Conservation (phyloP, 2,797 vertebrate species). For the Crocidura indochinensis region DNA sequence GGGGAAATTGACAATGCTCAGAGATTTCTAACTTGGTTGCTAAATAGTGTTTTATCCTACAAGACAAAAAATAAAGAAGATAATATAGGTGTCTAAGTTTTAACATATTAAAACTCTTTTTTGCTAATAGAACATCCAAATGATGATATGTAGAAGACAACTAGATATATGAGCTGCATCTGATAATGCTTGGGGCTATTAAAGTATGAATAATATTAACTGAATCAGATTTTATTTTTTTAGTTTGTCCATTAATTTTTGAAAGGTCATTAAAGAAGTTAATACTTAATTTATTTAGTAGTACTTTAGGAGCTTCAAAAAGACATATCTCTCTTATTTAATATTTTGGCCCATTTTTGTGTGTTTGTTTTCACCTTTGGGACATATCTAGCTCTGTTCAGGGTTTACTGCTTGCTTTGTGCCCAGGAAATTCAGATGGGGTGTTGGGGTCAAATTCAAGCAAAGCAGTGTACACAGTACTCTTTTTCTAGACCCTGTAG, state of each 20-base stretch:
- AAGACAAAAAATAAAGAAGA: conserved; percentile 27
- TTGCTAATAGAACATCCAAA: neutral
- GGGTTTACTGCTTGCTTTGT: too few species aligned
- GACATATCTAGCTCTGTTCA: too few species aligned
- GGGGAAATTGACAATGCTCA: conserved; percentile 19
- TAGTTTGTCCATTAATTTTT: conserved; percentile 61
- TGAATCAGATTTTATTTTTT: conserved; percentile 34
- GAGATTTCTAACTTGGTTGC: conserved; percentile 32
- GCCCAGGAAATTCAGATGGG: too few species aligned
- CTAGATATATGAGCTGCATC: neutral
- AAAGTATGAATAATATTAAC: conserved; percentile 3
- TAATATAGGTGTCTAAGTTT: neutral
- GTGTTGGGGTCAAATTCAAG: too few species aligned
- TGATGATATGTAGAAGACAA: conserved; percentile 5
- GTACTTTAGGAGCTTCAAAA: conserved; percentile 39
- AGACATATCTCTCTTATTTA: neutral
- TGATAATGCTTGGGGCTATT: neutral
- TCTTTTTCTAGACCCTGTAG: neutral
- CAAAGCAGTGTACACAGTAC: too few species aligned
- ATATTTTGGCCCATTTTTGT: too few species aligned
- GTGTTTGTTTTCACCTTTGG: neutral
- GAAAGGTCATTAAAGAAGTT: conserved; percentile 46
- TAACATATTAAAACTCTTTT: neutral
- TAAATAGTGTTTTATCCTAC: neutral
- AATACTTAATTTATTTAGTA: conserved; percentile 21